Base-by-base conservation (phyloP, 2,113 vertebrate species). In the Motacilla tschutschensis region DNA sequence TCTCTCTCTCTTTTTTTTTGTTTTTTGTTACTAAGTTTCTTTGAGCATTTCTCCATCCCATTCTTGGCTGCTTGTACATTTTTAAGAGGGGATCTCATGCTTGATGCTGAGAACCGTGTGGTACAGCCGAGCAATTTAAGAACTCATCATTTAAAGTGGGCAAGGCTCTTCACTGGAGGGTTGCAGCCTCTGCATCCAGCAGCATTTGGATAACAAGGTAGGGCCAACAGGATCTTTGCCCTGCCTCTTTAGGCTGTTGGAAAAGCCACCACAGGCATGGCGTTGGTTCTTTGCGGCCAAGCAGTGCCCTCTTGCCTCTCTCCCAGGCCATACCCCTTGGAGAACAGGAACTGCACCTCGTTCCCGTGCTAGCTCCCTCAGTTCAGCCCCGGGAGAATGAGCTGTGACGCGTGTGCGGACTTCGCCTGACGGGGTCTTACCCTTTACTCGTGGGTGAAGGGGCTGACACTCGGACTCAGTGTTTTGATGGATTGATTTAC, bases 151-250 rank as follows among this genome's bases (percentile, higher is more conserved):
- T 71, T 57, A 21, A 38, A 36, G 36, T 14, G 9, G 12, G 28
- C 31, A 43, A 31, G 17, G n/a, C 24, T 55, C 9, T 47, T 75
- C 44, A 36, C 33, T 59, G 48, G 53, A 59, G 22, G 2, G 12
- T 15, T 14, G 6, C 35, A 60, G 41, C 28, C 29, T 63, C 64
- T 63, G 21, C 0, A 0, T 5, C 6, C 0, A 0, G 28, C 43
- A 67, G 22, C 4, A 2, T 84, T 84, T 1, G 1, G 18, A 11
- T 83, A 70, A 29, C 18, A 51, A 65, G 14, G 31, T 0, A 14
- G 33, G 24, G 51, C 26, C 59, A 48, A 12, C 16, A n/a, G 33
- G 22, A 24, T 71, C 38, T 79, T 36, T 74, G 24, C 36, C n/a
- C 20, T 64, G 48, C 11, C 8, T 2, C 66, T 67, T 70, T 16